Evolutionary conservation across 2,888 invertebrate species (phyloP).

Genomic region (Imbricaverruca yamaguchii): DNA sequence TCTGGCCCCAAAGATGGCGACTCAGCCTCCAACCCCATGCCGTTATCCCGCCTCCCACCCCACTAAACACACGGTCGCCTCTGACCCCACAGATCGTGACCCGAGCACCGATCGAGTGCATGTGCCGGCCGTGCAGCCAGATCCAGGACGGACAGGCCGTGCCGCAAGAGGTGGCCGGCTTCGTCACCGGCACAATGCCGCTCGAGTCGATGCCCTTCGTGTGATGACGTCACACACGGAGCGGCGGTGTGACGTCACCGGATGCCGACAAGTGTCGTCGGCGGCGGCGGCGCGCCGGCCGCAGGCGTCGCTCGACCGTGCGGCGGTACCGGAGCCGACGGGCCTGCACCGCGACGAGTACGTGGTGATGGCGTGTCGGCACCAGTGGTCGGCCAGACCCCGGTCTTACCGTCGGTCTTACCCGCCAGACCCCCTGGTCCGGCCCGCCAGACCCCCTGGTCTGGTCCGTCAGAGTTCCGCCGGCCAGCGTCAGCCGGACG

Average conservation of each 20-base stretch:
- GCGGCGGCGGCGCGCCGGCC: no score
- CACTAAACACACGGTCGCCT: not conserved
- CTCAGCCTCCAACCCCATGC: no score
- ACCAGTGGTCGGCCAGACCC: no score
- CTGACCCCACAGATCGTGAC: slow-evolving; percentile 62
- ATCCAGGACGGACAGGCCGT: slow-evolving; percentile 79
- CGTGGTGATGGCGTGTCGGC: no score
- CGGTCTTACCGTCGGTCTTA: no score
- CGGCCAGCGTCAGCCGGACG: no score
- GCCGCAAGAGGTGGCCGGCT: slow-evolving; percentile 82
- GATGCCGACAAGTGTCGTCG: no score
- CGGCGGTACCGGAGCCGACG: not conserved
- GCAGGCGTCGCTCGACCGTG: not conserved
- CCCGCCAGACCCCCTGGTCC: no score
- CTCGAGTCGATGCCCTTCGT: slow-evolving; percentile 15
- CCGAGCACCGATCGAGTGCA: slow-evolving; percentile 84
- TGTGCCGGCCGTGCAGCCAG: slow-evolving; percentile 86
- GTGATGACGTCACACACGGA: not conserved
- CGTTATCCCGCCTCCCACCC: not conserved
- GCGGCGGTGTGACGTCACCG: no score
- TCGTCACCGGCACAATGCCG: slow-evolving; percentile 25
- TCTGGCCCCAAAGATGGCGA: no score
- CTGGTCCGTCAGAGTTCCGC: no score
- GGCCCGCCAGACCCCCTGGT: no score
- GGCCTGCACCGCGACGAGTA: not conserved